A percentile compares a stretch with the other conserved stretches of the same genome.
These are phyloP conservation scores for Brachyptera putata DNA, from an alignment of 2,888 invertebrate species.

Conservation along the genomic window DNA sequence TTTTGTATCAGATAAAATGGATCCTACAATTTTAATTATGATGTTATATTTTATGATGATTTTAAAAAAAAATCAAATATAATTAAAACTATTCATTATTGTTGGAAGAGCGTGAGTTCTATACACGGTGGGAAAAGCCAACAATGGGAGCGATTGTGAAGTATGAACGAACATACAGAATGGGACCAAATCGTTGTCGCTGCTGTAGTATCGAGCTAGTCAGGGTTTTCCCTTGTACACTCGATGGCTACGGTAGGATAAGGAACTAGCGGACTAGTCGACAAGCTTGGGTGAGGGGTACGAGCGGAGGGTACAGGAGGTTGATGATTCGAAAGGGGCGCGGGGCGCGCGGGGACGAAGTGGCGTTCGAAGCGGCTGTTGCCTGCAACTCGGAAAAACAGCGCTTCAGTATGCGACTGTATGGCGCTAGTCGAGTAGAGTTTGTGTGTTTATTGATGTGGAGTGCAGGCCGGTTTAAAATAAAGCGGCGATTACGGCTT, in stretches of 20 bases:
- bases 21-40: too few species aligned
- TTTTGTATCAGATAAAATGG: too few species aligned
- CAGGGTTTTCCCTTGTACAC: background rate
- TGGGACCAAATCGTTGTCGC: background rate
- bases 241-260: background rate
- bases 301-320: too few species aligned
- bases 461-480: too few species aligned
- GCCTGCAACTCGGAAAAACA: background rate
- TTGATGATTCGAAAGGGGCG: background rate
- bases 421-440: background rate
- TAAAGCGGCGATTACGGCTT: background rate
- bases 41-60: too few species aligned
- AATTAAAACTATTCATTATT: too few species aligned
- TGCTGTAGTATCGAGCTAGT: background rate
- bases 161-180: too few species aligned
- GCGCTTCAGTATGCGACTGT: background rate
- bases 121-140: background rate
- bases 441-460: too few species aligned
- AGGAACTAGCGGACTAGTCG: background rate
- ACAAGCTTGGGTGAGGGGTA: background rate
- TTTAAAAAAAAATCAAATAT: too few species aligned
- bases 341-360: background rate
- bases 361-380: background rate
- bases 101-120: too few species aligned
- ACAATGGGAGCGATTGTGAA: background rate